Conservation (phyloP, 1,140 invertebrate species). For the Galendromus occidentalis region DNA sequence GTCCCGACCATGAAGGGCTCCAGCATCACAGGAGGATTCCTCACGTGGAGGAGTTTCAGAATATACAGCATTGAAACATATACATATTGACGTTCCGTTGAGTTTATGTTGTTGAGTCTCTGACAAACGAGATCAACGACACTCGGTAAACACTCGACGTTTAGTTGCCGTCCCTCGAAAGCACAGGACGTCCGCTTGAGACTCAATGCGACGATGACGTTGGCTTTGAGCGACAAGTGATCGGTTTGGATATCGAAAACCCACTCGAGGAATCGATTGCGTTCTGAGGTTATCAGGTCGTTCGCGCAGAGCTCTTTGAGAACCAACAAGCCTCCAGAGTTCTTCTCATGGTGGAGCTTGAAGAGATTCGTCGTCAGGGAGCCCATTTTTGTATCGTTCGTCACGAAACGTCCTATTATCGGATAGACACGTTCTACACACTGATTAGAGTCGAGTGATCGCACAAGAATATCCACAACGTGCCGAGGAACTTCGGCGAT, state of each 20-base stretch:
- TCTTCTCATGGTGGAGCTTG: neutral
- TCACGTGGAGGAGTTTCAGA: neutral
- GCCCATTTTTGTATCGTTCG: neutral
- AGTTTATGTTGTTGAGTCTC: neutral
- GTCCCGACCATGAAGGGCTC: neutral
- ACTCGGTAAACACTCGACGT: neutral
- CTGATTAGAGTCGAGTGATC: neutral
- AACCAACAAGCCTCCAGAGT: neutral
- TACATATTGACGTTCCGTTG: neutral
- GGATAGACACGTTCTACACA: neutral
- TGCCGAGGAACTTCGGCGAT: neutral
- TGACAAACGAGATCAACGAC: neutral
- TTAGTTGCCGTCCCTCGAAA: neutral
- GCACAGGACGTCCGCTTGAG: neutral
- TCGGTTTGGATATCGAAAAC: neutral
- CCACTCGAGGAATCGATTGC: neutral
- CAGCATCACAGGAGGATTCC: neutral
- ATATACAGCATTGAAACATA: neutral
- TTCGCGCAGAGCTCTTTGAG: neutral
- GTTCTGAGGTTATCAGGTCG: neutral
- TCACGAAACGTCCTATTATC: neutral
- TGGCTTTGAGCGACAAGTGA: neutral
- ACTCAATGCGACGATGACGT: neutral
- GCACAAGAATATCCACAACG: neutral
- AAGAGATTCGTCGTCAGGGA: neutral